Evolutionary conservation across 2,113 vertebrate genomes (phyloP).

Genomic region (Beaufortia kweichowensis): DNA sequence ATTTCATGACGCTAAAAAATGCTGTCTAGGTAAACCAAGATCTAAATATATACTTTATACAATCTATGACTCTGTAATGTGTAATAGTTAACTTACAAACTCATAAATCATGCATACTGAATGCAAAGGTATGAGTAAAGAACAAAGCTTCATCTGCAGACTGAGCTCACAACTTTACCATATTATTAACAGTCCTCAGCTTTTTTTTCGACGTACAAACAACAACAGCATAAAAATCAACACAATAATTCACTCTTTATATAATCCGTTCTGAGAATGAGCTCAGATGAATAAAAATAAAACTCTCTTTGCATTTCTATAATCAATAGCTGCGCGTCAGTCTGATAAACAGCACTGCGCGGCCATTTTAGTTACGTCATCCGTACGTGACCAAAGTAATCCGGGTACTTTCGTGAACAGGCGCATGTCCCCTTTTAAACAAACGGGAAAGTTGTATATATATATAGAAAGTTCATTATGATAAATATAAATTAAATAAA

Average conservation of each 20-base stretch:
- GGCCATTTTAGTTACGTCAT: slow-evolving; percentile 32
- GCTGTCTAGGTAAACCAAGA: not conserved
- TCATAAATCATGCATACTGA: not conserved
- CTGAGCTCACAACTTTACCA: slow-evolving; percentile 13
- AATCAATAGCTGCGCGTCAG: slow-evolving; percentile 2
- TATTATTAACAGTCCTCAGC: slow-evolving; percentile 4
- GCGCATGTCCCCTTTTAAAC: too few species aligned
- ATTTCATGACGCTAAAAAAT: not conserved
- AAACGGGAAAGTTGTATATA: too few species aligned
- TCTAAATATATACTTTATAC: not conserved
- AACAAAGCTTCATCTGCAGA: not conserved
- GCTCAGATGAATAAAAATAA: not conserved
- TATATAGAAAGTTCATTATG: too few species aligned
- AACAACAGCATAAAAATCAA: not conserved
- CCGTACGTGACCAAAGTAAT: not conserved
- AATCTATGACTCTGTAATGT: too few species aligned
- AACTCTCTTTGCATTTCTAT: slow-evolving; percentile 8
- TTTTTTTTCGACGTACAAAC: not conserved
- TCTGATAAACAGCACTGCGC: slow-evolving; percentile 23
- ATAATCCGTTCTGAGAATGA: not conserved
- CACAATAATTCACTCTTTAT: not conserved
- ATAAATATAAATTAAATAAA: too few species aligned
- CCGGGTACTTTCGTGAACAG: not conserved
- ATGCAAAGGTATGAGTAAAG: not conserved
- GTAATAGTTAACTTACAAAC: not conserved